phyloP scores from a whole-genome alignment of 2,888 invertebrate species.

The Andricus curvator region DNA sequence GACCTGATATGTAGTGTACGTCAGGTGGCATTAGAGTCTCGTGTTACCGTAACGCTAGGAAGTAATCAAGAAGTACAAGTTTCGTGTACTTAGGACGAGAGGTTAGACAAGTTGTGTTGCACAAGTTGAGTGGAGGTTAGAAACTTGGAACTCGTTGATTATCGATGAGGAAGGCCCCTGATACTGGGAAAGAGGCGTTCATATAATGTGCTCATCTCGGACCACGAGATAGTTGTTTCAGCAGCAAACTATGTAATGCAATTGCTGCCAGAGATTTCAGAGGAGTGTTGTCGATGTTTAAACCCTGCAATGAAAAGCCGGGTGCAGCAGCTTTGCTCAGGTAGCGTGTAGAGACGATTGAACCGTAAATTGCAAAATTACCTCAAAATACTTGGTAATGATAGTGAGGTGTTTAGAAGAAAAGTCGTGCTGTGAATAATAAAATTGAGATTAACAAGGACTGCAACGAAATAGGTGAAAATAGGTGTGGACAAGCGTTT shows the following conservation, averaged over 20 bases:
- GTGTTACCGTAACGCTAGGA: neutral
- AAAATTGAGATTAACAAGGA: slow-evolving; percentile 20
- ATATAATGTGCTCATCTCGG: slow-evolving; percentile 14
- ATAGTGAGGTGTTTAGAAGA: slow-evolving; percentile 41
- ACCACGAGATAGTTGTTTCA: slow-evolving; percentile 6
- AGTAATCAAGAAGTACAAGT: slow-evolving; percentile 13
- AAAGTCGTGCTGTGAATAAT: slow-evolving; percentile 4
- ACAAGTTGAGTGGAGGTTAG: slow-evolving; percentile 29
- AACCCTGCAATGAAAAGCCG: neutral
- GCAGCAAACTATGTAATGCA: slow-evolving; percentile 4
- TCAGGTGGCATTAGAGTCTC: slow-evolving; percentile 10
- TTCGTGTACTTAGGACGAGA: neutral
- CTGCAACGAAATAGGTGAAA: slow-evolving; percentile 52
- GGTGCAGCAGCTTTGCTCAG: neutral
- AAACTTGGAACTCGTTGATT: slow-evolving; percentile 24
- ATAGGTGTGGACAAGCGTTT: slow-evolving; percentile 61
- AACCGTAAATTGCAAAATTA: neutral
- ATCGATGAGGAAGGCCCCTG: neutral
- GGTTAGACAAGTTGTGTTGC: slow-evolving; percentile 21
- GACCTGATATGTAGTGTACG: neutral
- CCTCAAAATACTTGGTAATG: neutral
- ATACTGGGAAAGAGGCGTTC: neutral
- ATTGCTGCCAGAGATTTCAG: neutral
- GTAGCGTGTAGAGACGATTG: neutral
- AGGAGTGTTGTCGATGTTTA: neutral